phyloP scores from a whole-genome alignment of 2,113 vertebrate genomes.

The Brienomyrus brachyistius region DNA sequence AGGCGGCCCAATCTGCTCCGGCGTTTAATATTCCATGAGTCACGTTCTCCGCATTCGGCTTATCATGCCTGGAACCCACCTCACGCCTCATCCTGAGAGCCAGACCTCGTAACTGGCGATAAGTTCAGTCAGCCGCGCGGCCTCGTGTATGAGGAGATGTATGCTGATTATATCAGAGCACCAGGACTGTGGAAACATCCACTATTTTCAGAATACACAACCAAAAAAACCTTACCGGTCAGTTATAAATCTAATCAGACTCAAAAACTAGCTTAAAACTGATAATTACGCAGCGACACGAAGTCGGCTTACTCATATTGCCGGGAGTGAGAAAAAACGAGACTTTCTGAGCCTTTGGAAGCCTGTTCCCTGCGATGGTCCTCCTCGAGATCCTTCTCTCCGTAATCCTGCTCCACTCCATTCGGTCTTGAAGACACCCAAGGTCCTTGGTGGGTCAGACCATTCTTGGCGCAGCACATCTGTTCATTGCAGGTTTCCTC shows the following conservation, averaged over 20 bases:
- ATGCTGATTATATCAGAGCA: neutral
- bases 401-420: neutral
- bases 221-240: neutral
- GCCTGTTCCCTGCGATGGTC: neutral
- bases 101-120: neutral
- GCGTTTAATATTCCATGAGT: neutral
- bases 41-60: neutral
- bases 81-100: neutral
- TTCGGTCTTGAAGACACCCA: neutral
- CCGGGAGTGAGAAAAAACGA: neutral
- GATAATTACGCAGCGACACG: neutral
- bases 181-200: neutral
- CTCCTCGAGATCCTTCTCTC: neutral
- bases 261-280: neutral
- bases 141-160: neutral
- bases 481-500: neutral
- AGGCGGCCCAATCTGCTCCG: neutral
- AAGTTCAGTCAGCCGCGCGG: neutral
- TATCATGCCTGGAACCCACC: neutral
- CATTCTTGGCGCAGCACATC: neutral
- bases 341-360: neutral
- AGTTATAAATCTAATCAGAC: neutral
- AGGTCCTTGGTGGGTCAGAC: neutral
- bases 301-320: neutral
- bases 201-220: neutral